Evolutionary conservation across 2,888 invertebrate species (phyloP).

Genomic region (Lomographa bimaculata): DNA sequence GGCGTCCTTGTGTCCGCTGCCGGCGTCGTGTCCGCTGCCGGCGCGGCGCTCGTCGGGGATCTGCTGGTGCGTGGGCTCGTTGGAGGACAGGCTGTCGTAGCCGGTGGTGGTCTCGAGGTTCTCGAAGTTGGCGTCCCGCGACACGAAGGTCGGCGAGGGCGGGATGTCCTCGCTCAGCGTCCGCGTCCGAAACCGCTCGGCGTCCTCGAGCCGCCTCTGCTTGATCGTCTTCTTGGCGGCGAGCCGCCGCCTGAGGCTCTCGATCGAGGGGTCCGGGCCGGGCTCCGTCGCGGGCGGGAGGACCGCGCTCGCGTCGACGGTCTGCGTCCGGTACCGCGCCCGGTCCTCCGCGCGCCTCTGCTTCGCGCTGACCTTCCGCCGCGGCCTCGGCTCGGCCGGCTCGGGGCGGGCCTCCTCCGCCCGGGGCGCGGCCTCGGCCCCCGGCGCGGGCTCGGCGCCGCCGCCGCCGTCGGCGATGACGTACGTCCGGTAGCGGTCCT

Average conservation of each 20-base stretch:
- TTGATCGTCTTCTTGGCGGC: conserved; percentile 77
- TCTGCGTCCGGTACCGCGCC: conserved; percentile 88
- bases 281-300: conserved; percentile 38
- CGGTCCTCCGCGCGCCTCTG: conserved; percentile 87
- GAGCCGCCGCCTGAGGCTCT: conserved; percentile 63
- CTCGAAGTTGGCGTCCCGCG: conserved; percentile 71
- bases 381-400: conserved; percentile 57
- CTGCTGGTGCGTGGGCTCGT: conserved; percentile 69
- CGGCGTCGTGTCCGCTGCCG: conserved; percentile 55
- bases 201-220: conserved; percentile 85
- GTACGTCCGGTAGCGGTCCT: conserved; percentile 93
- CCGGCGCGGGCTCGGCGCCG: conserved; percentile 54
- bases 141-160: conserved; percentile 77
- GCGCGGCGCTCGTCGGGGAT: conserved; percentile 49
- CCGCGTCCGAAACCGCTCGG: conserved; percentile 89
- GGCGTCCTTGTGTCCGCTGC: conserved; percentile 55
- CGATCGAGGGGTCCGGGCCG: conserved; percentile 62
- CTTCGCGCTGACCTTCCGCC: conserved; percentile 82
- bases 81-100: conserved; percentile 73
- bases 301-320: conserved; percentile 66
- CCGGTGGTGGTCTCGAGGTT: conserved; percentile 77
- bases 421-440: conserved; percentile 58
- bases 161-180: conserved; percentile 84
- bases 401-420: conserved; percentile 67
- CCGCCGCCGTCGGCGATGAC: conserved; percentile 86